Base-by-base conservation (phyloP, 1,140 invertebrate species). In the Sipha flava region DNA sequence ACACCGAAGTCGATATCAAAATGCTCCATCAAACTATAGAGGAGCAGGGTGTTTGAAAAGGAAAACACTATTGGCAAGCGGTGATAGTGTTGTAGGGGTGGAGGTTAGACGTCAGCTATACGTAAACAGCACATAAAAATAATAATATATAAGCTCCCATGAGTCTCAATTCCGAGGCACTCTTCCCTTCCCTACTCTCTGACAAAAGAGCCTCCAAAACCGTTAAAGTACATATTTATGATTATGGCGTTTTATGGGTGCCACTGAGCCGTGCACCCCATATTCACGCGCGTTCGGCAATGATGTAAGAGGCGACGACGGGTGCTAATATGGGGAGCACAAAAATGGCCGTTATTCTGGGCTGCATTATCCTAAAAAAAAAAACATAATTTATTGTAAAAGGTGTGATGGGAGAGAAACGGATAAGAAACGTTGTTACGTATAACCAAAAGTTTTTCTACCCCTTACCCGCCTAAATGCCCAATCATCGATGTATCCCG, bases 211-310 rank as follows among this genome's bases (percentile, higher is more conserved):
- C 66, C 37, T 29, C 40, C 66, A 47, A n/a, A n/a, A 23, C 40
- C 68, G 43, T 52, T 75, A 49, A 54, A 54, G 49, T 37, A 54
- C 49, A 73, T 73, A 73, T 73, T 73, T 73, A 73, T 73, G 47
- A 29, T 9, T 37, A 14, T 52, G 70, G 34, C 47, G 70, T 45
- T 73, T 73, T 73, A 73, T 73, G 52, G 72, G 54, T 75, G 49
- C 47, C 40, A 5, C 57, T 26, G 5, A 7, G 29, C 29, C 16
- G 29, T 34, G 12, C 14, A 49, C 45, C 26, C 45, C 7, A 18
- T 45, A 49, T 72, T 72, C 45, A 26, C 68, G n/a, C 21, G 62
- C n/a, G 21, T 66, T 18, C 59, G 12, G 29, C 1, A 29, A 37
- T 21, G 21, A 23, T 40, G n/a, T 14, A 12, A 23, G 10, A 3